Percentiles rank a stretch among this genome's conserved stretches.
Evolutionary conservation across 2,797 vertebrate species (phyloP).

Genomic region (Tapirus indicus): DNA sequence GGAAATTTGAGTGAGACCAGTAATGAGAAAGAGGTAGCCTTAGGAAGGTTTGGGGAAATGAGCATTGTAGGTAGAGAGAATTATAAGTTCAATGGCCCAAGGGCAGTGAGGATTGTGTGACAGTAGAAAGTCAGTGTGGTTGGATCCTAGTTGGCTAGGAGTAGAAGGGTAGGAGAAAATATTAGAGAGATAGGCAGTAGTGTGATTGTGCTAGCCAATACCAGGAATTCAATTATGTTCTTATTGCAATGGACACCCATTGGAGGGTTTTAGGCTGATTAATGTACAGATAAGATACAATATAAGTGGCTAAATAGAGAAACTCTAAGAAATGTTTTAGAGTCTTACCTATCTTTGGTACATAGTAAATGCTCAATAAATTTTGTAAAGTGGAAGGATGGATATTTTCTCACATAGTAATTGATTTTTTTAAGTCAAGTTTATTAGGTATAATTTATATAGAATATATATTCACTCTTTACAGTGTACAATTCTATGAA

Average conservation of each 20-base stretch:
- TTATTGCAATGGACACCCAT: background rate
- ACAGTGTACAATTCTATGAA: background rate
- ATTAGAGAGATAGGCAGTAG: background rate
- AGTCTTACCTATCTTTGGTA: background rate
- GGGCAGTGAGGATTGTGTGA: background rate
- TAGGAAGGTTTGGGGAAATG: background rate
- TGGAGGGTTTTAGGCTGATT: background rate
- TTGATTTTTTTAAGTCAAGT: background rate
- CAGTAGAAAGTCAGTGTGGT: background rate
- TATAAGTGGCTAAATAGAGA: background rate
- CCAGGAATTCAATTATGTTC: background rate
- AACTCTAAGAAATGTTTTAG: background rate
- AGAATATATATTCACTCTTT: background rate
- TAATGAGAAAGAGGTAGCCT: background rate
- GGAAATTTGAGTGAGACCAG: background rate
- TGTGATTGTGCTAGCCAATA: background rate
- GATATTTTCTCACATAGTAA: background rate
- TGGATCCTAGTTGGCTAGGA: background rate
- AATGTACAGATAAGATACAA: background rate
- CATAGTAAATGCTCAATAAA: background rate
- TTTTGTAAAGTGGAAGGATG: background rate
- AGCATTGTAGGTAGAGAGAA: background rate
- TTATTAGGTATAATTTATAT: background rate
- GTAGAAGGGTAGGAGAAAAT: background rate
- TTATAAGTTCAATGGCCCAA: background rate